Percentiles rank a stretch among this genome's conserved stretches.
phyloP scores from a whole-genome alignment of 2,888 invertebrate species.

The Coelogynopora nodosa region DNA sequence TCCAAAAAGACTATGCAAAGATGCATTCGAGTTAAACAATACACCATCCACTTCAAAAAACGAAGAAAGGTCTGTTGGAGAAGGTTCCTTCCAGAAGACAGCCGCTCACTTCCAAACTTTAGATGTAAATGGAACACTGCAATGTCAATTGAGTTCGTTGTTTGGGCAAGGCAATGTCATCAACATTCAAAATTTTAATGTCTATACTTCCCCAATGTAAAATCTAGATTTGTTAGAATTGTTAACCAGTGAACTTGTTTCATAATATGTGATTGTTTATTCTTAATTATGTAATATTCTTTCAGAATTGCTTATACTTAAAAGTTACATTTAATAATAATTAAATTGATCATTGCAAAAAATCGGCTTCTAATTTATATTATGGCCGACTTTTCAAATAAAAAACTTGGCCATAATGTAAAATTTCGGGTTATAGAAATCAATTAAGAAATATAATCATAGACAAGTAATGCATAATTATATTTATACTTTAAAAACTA shows the following conservation, averaged over 20 bases:
- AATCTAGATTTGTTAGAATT: neutral
- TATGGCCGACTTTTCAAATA: neutral
- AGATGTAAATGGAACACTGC: conserved; percentile 19
- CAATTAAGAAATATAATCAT: neutral
- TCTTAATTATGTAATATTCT: neutral
- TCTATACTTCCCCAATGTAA: neutral
- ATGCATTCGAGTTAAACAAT: neutral
- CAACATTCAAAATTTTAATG: conserved; percentile 11
- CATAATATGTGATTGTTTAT: neutral
- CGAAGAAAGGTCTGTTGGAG: conserved; percentile 10
- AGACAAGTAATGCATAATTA: neutral
- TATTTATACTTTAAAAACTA: too few species aligned
- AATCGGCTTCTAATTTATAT: neutral
- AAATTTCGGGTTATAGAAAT: neutral
- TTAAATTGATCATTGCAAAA: neutral
- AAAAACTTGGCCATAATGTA: neutral
- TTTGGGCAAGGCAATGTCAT: conserved; percentile 13
- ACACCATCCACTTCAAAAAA: conserved; percentile 1
- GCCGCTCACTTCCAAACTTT: conserved; percentile 18
- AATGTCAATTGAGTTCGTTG: conserved; percentile 17
- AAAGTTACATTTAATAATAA: neutral
- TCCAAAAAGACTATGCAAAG: conserved; percentile 25
- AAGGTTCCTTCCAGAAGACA: conserved; percentile 13
- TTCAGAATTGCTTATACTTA: neutral
- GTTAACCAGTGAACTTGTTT: neutral